Conservation (phyloP, 2,888 invertebrate genomes). For the Lottia gigantea region DNA sequence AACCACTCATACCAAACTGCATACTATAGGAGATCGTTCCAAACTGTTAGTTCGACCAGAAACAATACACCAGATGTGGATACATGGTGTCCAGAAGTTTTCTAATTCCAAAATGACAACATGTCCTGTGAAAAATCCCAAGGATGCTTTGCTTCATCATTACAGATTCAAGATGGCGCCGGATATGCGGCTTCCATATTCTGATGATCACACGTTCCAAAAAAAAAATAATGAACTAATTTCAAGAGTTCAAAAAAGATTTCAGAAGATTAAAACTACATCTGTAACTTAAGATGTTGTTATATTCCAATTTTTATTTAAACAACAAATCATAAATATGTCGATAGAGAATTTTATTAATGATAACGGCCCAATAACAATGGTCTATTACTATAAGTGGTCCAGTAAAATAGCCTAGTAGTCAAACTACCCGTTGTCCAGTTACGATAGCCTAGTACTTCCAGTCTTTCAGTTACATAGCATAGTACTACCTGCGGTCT, state of each 20-base stretch:
- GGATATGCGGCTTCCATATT: neutral
- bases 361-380: too few relatives aligned
- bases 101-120: neutral
- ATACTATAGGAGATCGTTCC: neutral
- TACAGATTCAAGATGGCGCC: neutral
- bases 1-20: neutral
- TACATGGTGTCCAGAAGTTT: neutral
- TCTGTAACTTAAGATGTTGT: too few relatives aligned
- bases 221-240: neutral
- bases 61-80: neutral
- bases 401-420: too few relatives aligned
- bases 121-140: neutral
- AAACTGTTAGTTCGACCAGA: neutral
- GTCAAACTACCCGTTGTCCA: too few relatives aligned
- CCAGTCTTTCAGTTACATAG: too few relatives aligned
- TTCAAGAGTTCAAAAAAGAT: neutral
- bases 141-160: neutral
- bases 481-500: too few relatives aligned
- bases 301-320: too few relatives aligned
- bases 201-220: neutral
- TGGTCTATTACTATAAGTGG: too few relatives aligned
- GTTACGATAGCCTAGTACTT: too few relatives aligned
- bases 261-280: neutral
- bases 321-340: too few relatives aligned
- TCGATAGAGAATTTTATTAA: too few relatives aligned